Conservation (phyloP, 2,888 invertebrate species). For the Opisthograptis luteolata region DNA sequence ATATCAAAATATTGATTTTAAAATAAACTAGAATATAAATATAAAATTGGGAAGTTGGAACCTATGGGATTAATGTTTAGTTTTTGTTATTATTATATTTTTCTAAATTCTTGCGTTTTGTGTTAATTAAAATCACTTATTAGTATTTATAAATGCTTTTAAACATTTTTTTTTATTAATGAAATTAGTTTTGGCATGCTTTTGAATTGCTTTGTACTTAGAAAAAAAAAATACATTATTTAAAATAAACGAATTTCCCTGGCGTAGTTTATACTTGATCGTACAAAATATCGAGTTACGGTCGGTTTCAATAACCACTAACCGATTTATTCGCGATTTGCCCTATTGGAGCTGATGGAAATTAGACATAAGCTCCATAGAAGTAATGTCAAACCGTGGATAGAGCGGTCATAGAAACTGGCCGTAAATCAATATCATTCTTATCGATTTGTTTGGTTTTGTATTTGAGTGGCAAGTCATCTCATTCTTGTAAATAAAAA, state of each 20-base stretch:
- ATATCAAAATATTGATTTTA: slow-evolving; percentile 47
- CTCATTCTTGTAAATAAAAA: slow-evolving; percentile 69
- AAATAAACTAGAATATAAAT: slow-evolving; percentile 41
- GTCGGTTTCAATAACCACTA: slow-evolving; percentile 45
- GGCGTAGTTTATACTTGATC: slow-evolving; percentile 46
- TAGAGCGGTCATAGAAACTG: no score
- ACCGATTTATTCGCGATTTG: slow-evolving; percentile 47
- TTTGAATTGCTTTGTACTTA: slow-evolving; percentile 73
- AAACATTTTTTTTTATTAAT: slow-evolving; percentile 39
- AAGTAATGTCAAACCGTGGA: no score
- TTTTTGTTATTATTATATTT: slow-evolving; percentile 43
- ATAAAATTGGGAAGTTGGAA: slow-evolving; percentile 51
- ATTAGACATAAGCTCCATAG: no score
- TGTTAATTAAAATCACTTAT: slow-evolving; percentile 51
- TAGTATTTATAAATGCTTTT: slow-evolving; percentile 47
- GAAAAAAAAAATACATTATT: slow-evolving; percentile 47
- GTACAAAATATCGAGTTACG: slow-evolving; percentile 49
- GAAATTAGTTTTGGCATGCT: slow-evolving; percentile 50
- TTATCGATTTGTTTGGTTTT: no score
- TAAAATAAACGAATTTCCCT: slow-evolving; percentile 38
- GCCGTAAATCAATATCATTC: no score
- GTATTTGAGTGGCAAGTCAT: slow-evolving; percentile 44
- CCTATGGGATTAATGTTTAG: slow-evolving; percentile 47
- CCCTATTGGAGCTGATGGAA: no score
- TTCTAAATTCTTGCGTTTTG: slow-evolving; percentile 41